Percentiles rank a stretch among this genome's conserved stretches.
Evolutionary conservation across 2,797 vertebrate species (phyloP).

Genomic region (Myoxocephalus aenaeus): DNA sequence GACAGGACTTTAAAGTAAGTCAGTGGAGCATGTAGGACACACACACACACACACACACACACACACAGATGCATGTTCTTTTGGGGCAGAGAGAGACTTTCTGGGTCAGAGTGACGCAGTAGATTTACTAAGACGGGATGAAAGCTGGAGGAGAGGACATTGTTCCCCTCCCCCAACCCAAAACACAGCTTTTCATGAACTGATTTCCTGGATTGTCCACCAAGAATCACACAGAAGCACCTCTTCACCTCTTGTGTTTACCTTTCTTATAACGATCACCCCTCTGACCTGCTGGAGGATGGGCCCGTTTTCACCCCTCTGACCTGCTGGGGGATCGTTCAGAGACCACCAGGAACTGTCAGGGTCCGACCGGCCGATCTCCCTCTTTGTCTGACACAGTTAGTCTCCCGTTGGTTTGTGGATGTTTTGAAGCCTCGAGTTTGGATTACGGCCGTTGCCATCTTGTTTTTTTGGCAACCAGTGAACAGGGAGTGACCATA

Average conservation of each 20-base stretch:
- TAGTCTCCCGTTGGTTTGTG: too few species aligned
- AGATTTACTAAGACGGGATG: conserved; percentile 51
- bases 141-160: conserved; percentile 40
- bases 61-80: conserved; percentile 24
- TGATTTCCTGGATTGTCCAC: background rate
- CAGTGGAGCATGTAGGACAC: conserved; percentile 69
- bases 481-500: too few species aligned
- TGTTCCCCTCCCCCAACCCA: background rate
- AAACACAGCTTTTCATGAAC: conserved; percentile 13
- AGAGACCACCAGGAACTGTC: too few species aligned
- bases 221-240: too few species aligned
- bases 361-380: too few species aligned
- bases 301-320: too few species aligned
- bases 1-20: conserved; percentile 73
- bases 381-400: too few species aligned
- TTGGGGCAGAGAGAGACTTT: conserved; percentile 56
- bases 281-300: too few species aligned
- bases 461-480: background rate
- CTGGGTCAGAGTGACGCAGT: conserved; percentile 64
- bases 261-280: too few species aligned
- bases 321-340: too few species aligned
- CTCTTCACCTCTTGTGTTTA: too few species aligned
- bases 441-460: background rate
- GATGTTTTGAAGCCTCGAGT: too few species aligned
- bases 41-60: background rate